Conservation (phyloP, 1,140 invertebrate species). For the Psilanteris sp. region DNA sequence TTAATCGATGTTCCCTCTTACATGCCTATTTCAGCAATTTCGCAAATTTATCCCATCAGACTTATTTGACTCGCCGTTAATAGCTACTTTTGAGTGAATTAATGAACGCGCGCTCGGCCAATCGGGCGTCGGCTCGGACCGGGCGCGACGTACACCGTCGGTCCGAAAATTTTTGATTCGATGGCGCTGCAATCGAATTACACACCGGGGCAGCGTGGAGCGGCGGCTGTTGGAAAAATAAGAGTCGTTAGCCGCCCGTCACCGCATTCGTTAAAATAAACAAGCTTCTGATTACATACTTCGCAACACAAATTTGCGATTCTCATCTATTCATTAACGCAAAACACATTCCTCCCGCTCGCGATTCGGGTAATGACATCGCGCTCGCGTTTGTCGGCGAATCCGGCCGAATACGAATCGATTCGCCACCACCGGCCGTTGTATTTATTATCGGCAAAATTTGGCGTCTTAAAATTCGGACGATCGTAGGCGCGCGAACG, state of each 20-base stretch:
- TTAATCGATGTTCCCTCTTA: conserved; percentile 54
- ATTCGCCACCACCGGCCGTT: no score
- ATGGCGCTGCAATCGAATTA: conserved; percentile 1
- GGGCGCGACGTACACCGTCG: conserved; percentile 1
- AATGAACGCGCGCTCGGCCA: conserved; percentile 28
- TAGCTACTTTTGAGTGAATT: conserved; percentile 33
- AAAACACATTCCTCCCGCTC: conserved; percentile 20
- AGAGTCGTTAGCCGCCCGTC: conserved; percentile 19
- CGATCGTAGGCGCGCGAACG: no score
- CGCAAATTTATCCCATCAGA: conserved; percentile 19
- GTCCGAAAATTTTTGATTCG: conserved; percentile 19
- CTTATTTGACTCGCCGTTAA: conserved; percentile 37
- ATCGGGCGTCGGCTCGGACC: no score
- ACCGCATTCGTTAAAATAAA: conserved; percentile 32
- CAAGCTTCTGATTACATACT: conserved; percentile 42
- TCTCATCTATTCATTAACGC: conserved; percentile 58
- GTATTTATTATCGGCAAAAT: no score
- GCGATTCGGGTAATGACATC: conserved; percentile 32
- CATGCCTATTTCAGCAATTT: conserved; percentile 55
- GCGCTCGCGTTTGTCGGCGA: neutral
- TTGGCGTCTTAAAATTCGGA: conserved; percentile 9
- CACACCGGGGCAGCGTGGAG: no score
- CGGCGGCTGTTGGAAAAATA: no score
- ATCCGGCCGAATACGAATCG: conserved; percentile 1
- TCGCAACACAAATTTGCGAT: conserved; percentile 49